A percentile compares a stretch with the other conserved stretches of the same genome.
Conservation (phyloP, 2,888 invertebrate species). For the Caenorhabditis doughertyi region DNA sequence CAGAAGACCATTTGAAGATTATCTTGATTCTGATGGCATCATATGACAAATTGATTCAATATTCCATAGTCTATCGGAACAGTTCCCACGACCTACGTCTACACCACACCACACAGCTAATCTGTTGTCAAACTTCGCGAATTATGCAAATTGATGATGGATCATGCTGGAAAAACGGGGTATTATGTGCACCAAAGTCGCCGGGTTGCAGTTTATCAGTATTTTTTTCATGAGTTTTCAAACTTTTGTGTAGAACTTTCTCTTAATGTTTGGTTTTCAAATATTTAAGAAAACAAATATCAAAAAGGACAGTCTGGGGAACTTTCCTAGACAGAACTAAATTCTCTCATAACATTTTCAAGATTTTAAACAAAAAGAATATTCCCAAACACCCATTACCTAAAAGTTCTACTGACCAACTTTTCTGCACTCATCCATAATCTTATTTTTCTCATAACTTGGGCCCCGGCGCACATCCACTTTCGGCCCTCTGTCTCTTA, state of each 20-base stretch:
- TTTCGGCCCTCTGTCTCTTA: conserved; percentile 19
- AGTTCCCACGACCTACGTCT: conserved; percentile 44
- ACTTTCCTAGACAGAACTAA: not conserved
- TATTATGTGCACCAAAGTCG: conserved; percentile 30
- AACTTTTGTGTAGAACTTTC: no score
- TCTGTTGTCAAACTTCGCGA: conserved; percentile 47
- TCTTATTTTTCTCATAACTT: conserved; percentile 59
- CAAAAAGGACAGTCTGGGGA: not conserved
- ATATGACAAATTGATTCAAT: conserved; percentile 1
- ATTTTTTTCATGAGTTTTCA: no score
- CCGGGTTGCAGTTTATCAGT: not conserved
- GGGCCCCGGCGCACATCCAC: conserved; percentile 46
- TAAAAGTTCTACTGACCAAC: conserved; percentile 19
- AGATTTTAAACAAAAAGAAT: not conserved
- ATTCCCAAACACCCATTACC: not conserved
- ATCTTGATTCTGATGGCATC: not conserved
- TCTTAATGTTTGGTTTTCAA: not conserved
- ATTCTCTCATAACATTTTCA: conserved; percentile 5
- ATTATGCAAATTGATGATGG: conserved; percentile 49
- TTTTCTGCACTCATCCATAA: conserved; percentile 50
- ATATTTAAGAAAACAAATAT: not conserved
- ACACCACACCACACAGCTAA: conserved; percentile 25
- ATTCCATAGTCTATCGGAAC: conserved; percentile 39
- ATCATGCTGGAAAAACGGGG: conserved; percentile 27
- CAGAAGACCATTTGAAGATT: no score